Percentiles rank a stretch among this genome's conserved stretches.
Conservation (phyloP, 2,888 invertebrate genomes). For the Euzophera pinguis region DNA sequence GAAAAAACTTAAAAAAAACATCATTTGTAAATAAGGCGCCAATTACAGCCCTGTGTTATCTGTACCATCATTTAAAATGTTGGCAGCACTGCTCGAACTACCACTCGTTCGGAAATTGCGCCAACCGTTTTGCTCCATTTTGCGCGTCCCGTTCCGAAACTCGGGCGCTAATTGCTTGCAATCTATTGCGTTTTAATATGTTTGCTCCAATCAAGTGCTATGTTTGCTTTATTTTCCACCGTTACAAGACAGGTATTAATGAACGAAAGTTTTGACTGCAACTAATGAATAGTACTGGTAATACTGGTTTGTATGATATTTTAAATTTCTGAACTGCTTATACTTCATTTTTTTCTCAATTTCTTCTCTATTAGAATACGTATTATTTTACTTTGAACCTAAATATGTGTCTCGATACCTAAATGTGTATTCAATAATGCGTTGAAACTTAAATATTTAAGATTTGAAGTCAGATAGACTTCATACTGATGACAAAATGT, state of each 20-base stretch:
- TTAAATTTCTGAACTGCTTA: too few relatives aligned
- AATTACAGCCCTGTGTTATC: conserved; percentile 2
- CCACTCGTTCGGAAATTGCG: conserved; percentile 47
- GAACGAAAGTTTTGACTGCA: too few relatives aligned
- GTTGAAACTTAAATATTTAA: too few relatives aligned
- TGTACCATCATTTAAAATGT: conserved; percentile 11
- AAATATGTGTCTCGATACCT: too few relatives aligned
- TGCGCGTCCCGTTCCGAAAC: conserved; percentile 13
- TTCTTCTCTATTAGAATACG: too few relatives aligned
- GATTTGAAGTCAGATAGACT: too few relatives aligned
- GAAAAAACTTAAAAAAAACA: not conserved
- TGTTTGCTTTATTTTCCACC: not conserved
- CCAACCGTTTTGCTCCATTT: conserved; percentile 38
- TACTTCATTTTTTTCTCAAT: too few relatives aligned
- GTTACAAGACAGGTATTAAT: not conserved
- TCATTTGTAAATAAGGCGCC: conserved; percentile 1
- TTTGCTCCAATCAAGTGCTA: conserved; percentile 31
- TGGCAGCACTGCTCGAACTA: conserved; percentile 16
- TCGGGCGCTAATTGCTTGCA: conserved; percentile 58
- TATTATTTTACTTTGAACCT: too few relatives aligned
- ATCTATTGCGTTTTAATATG: conserved; percentile 66
- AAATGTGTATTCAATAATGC: too few relatives aligned
- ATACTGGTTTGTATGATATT: too few relatives aligned
- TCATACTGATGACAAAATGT: too few relatives aligned
- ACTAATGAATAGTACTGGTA: too few relatives aligned